Evolutionary conservation across 2,888 invertebrate species (phyloP).

Genomic region (Drosophila neonasuta): DNA sequence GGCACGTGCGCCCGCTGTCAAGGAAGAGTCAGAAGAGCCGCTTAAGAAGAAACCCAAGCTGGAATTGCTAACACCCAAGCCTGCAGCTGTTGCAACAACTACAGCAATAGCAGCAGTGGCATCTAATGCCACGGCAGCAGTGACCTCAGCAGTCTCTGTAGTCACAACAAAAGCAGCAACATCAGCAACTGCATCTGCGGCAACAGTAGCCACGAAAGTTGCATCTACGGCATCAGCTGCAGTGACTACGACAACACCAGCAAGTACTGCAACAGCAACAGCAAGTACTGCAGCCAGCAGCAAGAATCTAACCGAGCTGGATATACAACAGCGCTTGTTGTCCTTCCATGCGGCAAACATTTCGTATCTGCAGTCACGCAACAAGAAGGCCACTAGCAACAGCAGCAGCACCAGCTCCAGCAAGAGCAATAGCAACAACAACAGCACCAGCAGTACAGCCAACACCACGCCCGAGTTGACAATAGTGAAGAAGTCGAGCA

Average conservation of each 20-base stretch:
- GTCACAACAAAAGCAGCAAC: constrained; percentile 16
- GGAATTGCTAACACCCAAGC: constrained; percentile 32
- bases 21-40: constrained; percentile 64
- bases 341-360: constrained; percentile 86
- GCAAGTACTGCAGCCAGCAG: constrained; percentile 13
- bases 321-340: constrained; percentile 85
- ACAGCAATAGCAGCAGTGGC: constrained; percentile 19
- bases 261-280: constrained; percentile 3
- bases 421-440: constrained; percentile 36
- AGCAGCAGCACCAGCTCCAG: constrained; percentile 27
- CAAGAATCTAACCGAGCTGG: constrained; percentile 83
- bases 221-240: constrained; percentile 9
- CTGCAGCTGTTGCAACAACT: neutral
- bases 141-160: constrained; percentile 1
- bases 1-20: constrained; percentile 23
- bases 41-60: constrained; percentile 68
- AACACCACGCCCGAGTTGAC: constrained; percentile 6
- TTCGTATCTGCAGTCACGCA: constrained; percentile 85
- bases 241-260: neutral
- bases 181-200: neutral
- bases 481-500: constrained; percentile 45
- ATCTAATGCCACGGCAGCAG: neutral
- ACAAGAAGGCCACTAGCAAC: constrained; percentile 82
- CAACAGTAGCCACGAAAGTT: neutral
- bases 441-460: constrained; percentile 5